These are phyloP conservation scores for Himalopsyche phryganea DNA, from an alignment of 1,140 invertebrate species.

Conservation along the genomic window DNA sequence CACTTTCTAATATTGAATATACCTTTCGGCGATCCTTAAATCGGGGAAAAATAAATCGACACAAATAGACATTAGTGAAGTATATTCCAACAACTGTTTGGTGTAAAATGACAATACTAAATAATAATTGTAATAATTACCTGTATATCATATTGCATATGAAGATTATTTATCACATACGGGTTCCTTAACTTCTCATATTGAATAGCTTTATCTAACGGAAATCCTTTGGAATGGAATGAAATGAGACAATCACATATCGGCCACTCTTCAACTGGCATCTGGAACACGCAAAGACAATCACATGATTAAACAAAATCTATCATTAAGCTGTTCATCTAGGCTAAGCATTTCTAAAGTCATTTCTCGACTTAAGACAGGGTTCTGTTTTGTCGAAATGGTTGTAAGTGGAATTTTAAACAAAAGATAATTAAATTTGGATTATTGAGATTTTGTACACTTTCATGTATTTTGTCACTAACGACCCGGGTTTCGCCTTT, in stretches of 20 bases:
- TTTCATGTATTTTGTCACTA: too few species aligned
- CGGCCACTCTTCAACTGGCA: conserved; percentile 97
- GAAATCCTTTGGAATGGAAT: conserved; percentile 98
- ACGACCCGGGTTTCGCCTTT: too few species aligned
- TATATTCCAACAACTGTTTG: too few species aligned
- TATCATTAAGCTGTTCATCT: too few species aligned
- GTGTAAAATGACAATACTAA: not conserved
- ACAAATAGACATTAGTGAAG: too few species aligned
- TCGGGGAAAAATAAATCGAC: conserved; percentile 32
- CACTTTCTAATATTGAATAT: conserved; percentile 88
- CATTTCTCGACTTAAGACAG: too few species aligned
- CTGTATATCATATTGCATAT: conserved; percentile 97
- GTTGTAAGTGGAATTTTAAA: too few species aligned
- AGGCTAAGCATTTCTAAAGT: too few species aligned
- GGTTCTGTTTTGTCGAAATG: too few species aligned
- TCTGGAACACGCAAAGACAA: conserved; percentile 52
- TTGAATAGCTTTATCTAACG: conserved; percentile 95
- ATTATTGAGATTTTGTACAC: too few species aligned
- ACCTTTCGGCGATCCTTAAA: conserved; percentile 84
- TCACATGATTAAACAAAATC: too few species aligned
- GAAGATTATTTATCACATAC: conserved; percentile 97
- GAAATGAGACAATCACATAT: conserved; percentile 96
- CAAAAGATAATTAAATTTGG: too few species aligned
- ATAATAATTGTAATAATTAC: conserved; percentile 42
- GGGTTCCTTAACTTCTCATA: conserved; percentile 93